phyloP scores from a whole-genome alignment of 2,888 invertebrate genomes.

The Noctua fimbriata region DNA sequence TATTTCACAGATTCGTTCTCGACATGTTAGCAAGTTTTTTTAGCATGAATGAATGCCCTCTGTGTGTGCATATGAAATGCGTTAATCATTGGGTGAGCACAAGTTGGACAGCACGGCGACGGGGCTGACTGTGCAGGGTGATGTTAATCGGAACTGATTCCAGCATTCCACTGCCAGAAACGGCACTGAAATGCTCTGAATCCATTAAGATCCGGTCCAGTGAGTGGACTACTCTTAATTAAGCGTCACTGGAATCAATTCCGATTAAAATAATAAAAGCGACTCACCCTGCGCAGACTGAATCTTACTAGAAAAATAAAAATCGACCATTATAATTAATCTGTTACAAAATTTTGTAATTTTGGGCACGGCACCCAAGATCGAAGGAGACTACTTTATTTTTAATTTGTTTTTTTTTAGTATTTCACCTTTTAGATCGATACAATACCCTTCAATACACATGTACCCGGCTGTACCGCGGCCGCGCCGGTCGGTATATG shows the following conservation, averaged over 20 bases:
- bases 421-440: too few relatives aligned
- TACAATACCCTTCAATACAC: background rate
- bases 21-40: background rate
- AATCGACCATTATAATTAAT: background rate
- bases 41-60: background rate
- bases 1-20: background rate
- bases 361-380: background rate
- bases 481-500: conserved; percentile 54
- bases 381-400: background rate
- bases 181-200: too few relatives aligned
- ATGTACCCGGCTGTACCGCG: conserved; percentile 54
- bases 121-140: background rate
- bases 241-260: too few relatives aligned
- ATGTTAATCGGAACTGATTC: background rate
- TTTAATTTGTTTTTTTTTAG: background rate
- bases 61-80: background rate
- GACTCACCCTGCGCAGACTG: too few relatives aligned
- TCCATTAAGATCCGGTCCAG: too few relatives aligned
- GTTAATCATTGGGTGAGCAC: background rate
- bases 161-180: too few relatives aligned
- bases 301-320: background rate
- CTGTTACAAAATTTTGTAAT: background rate
- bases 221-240: too few relatives aligned
- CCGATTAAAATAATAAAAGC: too few relatives aligned
- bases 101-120: background rate